Evolutionary conservation across 2,113 vertebrate species (phyloP).

Genomic region (Promerops cafer): DNA sequence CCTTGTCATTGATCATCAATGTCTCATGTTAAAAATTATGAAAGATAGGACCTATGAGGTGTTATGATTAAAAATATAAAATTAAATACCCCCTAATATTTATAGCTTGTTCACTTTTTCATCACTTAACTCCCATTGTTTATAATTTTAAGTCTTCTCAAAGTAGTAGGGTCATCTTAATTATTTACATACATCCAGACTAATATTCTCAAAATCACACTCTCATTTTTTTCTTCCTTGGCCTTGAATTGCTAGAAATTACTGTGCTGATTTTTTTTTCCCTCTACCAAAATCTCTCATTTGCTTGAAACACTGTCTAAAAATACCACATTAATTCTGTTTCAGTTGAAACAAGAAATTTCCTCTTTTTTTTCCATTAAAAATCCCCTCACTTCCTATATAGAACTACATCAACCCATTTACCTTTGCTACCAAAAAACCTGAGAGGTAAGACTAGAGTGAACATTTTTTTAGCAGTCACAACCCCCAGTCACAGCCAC

Average conservation of each 20-base stretch:
- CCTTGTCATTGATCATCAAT: neutral
- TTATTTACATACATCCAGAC: neutral
- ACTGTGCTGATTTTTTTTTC: neutral
- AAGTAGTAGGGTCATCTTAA: neutral
- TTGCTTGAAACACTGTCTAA: neutral
- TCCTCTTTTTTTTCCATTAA: neutral
- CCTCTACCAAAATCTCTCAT: neutral
- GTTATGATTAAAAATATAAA: neutral
- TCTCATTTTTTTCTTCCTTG: neutral
- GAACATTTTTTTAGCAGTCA: neutral
- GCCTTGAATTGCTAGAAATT: neutral
- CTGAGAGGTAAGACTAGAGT: neutral
- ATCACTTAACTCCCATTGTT: neutral
- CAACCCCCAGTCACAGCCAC: neutral
- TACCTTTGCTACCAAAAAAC: neutral
- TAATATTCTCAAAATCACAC: neutral
- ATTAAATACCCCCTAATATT: neutral
- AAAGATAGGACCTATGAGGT: neutral
- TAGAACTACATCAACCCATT: neutral
- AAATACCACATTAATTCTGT: neutral
- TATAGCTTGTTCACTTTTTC: neutral
- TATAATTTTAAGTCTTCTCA: neutral
- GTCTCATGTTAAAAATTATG: neutral
- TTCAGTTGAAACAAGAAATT: neutral
- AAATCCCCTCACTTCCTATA: rapidly evolving